Conservation (phyloP, 1,140 invertebrate genomes). For the Monomorium pharaonis region DNA sequence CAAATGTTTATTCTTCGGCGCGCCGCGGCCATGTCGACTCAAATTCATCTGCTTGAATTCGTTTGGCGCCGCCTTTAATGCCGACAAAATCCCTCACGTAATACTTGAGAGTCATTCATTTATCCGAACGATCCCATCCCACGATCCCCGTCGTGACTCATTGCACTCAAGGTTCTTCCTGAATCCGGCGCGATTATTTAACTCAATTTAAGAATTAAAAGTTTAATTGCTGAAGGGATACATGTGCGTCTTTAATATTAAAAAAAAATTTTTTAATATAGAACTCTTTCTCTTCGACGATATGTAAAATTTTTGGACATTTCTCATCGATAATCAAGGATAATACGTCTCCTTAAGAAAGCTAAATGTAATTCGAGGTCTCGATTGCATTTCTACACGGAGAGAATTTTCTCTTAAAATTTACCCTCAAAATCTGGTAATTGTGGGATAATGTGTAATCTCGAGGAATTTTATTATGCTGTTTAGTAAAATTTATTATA, state of each 20-base stretch:
- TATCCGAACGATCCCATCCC: neutral
- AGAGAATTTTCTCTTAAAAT: too few species aligned
- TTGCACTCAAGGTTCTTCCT: neutral
- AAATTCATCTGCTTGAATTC: constrained; percentile 40
- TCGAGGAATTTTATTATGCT: too few species aligned
- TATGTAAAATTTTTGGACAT: neutral
- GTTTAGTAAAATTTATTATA: too few species aligned
- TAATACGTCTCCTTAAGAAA: neutral
- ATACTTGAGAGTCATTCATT: constrained; percentile 11
- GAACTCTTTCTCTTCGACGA: neutral
- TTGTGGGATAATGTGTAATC: too few species aligned
- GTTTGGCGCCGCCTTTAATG: constrained; percentile 23
- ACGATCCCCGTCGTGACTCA: neutral
- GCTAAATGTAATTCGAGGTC: neutral
- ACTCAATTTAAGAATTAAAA: neutral
- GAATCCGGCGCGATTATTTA: neutral
- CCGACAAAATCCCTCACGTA: neutral
- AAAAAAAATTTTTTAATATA: too few species aligned
- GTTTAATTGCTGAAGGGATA: neutral
- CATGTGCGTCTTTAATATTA: too few species aligned
- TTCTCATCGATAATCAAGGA: neutral
- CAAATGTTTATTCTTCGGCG: constrained; percentile 20
- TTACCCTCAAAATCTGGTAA: too few species aligned
- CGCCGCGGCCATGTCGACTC: constrained; percentile 21
- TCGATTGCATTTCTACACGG: neutral